phyloP scores from a whole-genome alignment of 1,140 invertebrate species.

The Formica selysi region DNA sequence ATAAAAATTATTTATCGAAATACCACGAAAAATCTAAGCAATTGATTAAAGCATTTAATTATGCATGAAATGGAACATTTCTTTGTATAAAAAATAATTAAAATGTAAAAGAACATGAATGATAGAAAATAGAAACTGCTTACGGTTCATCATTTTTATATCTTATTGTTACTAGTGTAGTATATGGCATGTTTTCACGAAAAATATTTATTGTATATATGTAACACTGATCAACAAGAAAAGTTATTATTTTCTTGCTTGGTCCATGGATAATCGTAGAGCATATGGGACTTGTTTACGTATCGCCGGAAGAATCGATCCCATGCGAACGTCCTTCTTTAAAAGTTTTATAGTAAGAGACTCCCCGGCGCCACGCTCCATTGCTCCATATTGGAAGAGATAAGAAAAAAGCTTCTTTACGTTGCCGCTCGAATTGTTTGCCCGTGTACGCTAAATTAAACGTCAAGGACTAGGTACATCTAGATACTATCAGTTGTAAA shows the following conservation, averaged over 20 bases:
- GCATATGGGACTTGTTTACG: slow-evolving; percentile 46
- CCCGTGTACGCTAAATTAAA: slow-evolving; percentile 62
- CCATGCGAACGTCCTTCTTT: slow-evolving; percentile 63
- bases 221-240: neutral
- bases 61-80: slow-evolving; percentile 15
- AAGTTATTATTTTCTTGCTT: slow-evolving; percentile 19
- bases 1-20: neutral
- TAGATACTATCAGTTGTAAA: slow-evolving; percentile 57
- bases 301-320: slow-evolving; percentile 25
- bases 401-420: slow-evolving; percentile 63
- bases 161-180: neutral
- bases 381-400: slow-evolving; percentile 59
- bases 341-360: slow-evolving; percentile 67
- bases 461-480: slow-evolving; percentile 41
- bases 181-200: neutral
- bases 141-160: neutral
- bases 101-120: neutral
- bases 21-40: neutral
- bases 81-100: neutral
- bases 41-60: neutral
- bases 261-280: slow-evolving; percentile 7
- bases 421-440: slow-evolving; percentile 37
- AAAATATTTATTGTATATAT: neutral
- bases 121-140: neutral
- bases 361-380: slow-evolving; percentile 59